Base-by-base conservation (phyloP, 2,113 vertebrate genomes). In the Prolemur simus region DNA sequence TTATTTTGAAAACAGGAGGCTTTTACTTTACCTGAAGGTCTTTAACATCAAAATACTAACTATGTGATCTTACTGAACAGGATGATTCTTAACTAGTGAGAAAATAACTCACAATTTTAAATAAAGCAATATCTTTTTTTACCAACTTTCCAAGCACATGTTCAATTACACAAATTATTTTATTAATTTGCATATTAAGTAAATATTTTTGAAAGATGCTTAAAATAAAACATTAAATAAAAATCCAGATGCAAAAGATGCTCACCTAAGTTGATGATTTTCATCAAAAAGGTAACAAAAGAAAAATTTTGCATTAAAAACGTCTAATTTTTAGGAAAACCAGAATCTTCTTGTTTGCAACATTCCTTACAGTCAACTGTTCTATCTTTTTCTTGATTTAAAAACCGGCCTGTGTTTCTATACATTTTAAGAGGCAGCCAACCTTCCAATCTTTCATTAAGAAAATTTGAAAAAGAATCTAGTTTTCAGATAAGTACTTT, bases 401-500 rank as follows among this genome's bases (percentile, higher is more conserved):
- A 66, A 93, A 93, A 42, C 15, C n/a, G 2, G 5, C 0, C 4
- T 78, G 3, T 49, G 10, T 0, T 83, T 92, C 14, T 58, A 49
- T 45, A n/a, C 12, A 39, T 27, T 89, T 89, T 68, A 82, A 47
- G 3, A 25, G 27, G 34, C 3, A 91, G 9, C 5, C 63, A 94
- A 80, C 2, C 64, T 77, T 73, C 37, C 32, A 34, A 10, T 49
- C 13, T 84, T 93, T 91, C 45, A 49, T 49, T 80, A 56, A 80
- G 45, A 32, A 17, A 86, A 97, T 97, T 77, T 94, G 29, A 92
- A 86, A 94, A 56, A 52, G 5, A 32, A 88, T 88, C 68, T 25
- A 93, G 78, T 73, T 94, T 95, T 96, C 89, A 96, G 1, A 90
- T 89, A 94, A 95, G 77, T 91, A 73, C 34, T 91, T 97, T 83